These are phyloP conservation scores for Microtus obscurus DNA, from an alignment of 2,797 vertebrate species.

Conservation along the genomic window DNA sequence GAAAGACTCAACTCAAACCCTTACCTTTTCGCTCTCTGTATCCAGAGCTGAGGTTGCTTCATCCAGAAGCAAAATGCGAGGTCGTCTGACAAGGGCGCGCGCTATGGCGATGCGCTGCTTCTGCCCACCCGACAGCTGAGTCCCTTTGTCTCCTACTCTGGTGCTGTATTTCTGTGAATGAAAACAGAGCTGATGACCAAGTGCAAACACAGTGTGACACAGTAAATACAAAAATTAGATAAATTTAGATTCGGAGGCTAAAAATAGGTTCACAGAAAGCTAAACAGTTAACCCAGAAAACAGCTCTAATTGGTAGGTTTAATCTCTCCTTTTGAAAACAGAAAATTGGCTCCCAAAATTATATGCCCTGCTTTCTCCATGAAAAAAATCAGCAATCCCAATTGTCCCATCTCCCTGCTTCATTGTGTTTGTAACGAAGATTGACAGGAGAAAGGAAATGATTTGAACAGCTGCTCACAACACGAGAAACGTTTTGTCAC, in stretches of 20 bases:
- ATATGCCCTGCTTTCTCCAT: not conserved
- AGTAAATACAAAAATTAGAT: not conserved
- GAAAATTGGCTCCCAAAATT: not conserved
- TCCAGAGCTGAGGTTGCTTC: slow-evolving; percentile 95
- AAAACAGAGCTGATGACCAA: not conserved
- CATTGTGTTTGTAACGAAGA: not conserved
- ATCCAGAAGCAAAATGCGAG: too few relatives aligned
- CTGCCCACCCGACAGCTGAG: slow-evolving; percentile 95
- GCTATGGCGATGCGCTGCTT: slow-evolving; percentile 94
- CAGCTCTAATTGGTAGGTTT: not conserved
- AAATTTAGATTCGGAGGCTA: not conserved
- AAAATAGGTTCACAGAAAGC: not conserved
- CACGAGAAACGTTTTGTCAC: slow-evolving; percentile 6
- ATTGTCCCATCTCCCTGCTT: slow-evolving; percentile 23
- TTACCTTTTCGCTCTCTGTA: slow-evolving; percentile 94
- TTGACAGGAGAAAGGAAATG: slow-evolving; percentile 19
- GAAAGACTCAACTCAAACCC: not conserved
- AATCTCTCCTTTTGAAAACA: not conserved
- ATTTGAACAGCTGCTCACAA: not conserved
- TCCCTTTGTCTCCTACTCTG: slow-evolving; percentile 93
- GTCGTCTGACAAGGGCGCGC: too few relatives aligned
- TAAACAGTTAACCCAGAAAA: not conserved
- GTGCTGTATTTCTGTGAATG: slow-evolving; percentile 91
- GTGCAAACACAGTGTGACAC: not conserved
- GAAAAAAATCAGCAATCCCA: not conserved